These are phyloP conservation scores for Rousettus leschenaultii DNA, from an alignment of 2,113 vertebrate species.

Conservation along the genomic window DNA sequence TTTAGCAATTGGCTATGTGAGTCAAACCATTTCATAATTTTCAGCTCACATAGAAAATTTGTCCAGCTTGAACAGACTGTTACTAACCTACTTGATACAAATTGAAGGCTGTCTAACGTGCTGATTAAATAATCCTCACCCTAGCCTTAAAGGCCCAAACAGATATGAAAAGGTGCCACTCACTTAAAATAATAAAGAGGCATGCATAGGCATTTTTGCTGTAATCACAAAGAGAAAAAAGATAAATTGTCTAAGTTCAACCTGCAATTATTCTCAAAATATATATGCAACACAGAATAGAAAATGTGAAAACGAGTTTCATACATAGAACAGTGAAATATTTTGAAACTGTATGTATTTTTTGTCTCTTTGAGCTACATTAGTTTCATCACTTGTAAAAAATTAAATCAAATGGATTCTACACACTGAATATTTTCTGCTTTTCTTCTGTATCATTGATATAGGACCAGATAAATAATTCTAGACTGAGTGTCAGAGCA, in stretches of 20 bases:
- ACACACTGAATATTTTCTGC: not conserved
- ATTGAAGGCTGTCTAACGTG: not conserved
- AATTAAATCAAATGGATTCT: not conserved
- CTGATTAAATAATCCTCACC: constrained; percentile 12
- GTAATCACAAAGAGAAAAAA: not conserved
- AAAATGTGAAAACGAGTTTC: not conserved
- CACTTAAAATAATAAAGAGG: not conserved
- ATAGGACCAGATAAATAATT: not conserved
- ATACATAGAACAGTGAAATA: not conserved
- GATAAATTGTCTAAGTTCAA: not conserved
- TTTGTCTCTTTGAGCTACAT: not conserved
- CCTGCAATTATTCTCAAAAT: constrained; percentile 7
- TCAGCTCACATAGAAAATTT: not conserved
- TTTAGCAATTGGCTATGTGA: not conserved
- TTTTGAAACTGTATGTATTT: not conserved
- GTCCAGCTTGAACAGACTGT: not conserved
- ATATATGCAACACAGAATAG: not conserved
- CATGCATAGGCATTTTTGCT: not conserved
- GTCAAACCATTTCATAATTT: not conserved
- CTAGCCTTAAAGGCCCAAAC: not conserved
- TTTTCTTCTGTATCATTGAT: not conserved
- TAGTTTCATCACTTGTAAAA: constrained; percentile 7
- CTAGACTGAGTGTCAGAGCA: not conserved
- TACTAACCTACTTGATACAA: not conserved
- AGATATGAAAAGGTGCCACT: not conserved